Evolutionary conservation across 1,140 invertebrate species (phyloP), one percentile per base, ranked within the genome.

Genomic region (Sweltsa coloradensis): DNA sequence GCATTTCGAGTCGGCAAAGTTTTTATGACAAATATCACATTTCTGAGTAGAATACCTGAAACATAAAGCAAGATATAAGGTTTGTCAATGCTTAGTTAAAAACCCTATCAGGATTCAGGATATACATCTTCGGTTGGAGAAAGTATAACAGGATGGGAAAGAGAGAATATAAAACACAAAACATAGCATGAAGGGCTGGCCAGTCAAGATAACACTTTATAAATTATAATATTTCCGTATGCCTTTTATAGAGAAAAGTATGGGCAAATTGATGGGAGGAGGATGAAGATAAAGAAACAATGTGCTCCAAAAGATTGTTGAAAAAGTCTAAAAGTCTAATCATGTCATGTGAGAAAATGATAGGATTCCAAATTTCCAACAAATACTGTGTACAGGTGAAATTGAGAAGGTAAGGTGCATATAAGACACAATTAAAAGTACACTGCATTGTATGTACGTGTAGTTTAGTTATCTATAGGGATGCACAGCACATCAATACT

Each of bases 1-100:
- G 54, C 79, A 80, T 60, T 86, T 85, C 3, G 77, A 74, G 54
- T 85, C 82, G 0, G 81, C 76, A 60, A 85, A 85, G 27, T 70
- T 73, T 27, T 79, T 71, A 16, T 73, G 66, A 57, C 83, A 86
- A 22, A 78, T 73, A 37, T 76, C 70, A 58, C 83, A 86, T n/a
- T 72, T 70, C 55, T 80, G 80, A 21, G 75, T 71, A 0, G 71
- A 73, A 55, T 78, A 81, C 72, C 78, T 74, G 34, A 67, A 60
- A 39, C 67, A 60, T 56, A 47, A 47, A 59, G 27, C 40, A 60
- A n/a, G n/a, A n/a, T n/a, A n/a, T n/a, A n/a, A n/a, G n/a, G n/a
- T n/a, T n/a, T n/a, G n/a, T n/a, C n/a, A n/a, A 49, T 31, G 57
- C 53, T 22, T 43, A 41, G 22, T 51, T 50, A 9, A 21, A 5